A percentile compares a stretch with the other conserved stretches of the same genome.
phyloP scores from a whole-genome alignment of 1,140 invertebrate species.

The Apis florea region DNA sequence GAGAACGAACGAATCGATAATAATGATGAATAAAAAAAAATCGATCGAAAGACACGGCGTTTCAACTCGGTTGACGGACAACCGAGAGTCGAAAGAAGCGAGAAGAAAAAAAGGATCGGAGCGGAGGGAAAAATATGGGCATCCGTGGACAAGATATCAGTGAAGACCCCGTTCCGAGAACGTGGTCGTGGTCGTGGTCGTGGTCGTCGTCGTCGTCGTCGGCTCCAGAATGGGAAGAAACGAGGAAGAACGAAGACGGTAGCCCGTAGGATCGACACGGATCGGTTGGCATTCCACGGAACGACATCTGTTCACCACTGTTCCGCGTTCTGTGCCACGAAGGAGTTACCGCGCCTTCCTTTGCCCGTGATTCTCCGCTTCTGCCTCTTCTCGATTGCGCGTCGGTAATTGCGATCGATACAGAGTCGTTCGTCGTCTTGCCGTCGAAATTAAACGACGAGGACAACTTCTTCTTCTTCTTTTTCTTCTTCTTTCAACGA shows the following conservation, averaged over 20 bases:
- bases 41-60: background rate
- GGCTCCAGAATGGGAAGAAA: constrained; percentile 52
- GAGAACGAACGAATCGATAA: no score
- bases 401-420: constrained; percentile 68
- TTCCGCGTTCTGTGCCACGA: constrained; percentile 66
- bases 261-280: constrained; percentile 42
- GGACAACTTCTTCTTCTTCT: constrained; percentile 44
- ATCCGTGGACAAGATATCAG: constrained; percentile 57
- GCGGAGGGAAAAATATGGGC: constrained; percentile 49
- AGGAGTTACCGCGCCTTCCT: constrained; percentile 49
- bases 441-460: constrained; percentile 58
- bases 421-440: constrained; percentile 41
- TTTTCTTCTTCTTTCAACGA: background rate
- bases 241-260: constrained; percentile 45
- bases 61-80: constrained; percentile 1
- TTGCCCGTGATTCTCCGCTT: constrained; percentile 30
- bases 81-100: constrained; percentile 20
- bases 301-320: constrained; percentile 66
- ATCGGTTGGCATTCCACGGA: constrained; percentile 61
- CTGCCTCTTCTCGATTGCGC: background rate
- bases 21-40: background rate
- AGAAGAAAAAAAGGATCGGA: background rate
- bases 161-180: constrained; percentile 47
- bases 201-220: constrained; percentile 18
- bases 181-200: constrained; percentile 27